phyloP scores from a whole-genome alignment of 2,888 invertebrate species.

The Eilema sororculum region DNA sequence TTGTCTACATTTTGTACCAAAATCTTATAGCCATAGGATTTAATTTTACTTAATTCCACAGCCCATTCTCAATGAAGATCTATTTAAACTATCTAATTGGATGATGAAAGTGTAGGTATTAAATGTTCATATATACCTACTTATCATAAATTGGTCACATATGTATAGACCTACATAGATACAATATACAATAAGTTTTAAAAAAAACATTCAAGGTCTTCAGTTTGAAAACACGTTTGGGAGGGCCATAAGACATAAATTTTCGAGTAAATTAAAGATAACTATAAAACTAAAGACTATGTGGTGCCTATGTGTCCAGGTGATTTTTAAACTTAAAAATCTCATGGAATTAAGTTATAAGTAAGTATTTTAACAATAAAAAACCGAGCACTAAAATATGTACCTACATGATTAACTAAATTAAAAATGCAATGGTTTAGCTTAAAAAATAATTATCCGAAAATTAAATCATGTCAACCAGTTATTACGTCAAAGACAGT shows the following conservation, averaged over 20 bases:
- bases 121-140: neutral
- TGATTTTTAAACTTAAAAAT: neutral
- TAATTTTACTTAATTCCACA: neutral
- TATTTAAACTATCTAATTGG: conserved; percentile 10
- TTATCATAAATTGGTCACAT: neutral
- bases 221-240: conserved; percentile 29
- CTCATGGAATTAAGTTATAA: neutral
- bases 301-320: neutral
- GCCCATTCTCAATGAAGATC: conserved; percentile 5
- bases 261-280: neutral
- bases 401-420: neutral
- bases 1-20: neutral
- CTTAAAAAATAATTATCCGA: neutral
- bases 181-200: conserved; percentile 13
- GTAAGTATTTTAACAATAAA: no score
- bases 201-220: conserved; percentile 38
- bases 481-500: neutral
- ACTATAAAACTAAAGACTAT: neutral
- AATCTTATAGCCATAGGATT: neutral
- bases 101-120: conserved; percentile 10
- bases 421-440: no score
- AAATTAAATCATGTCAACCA: neutral
- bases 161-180: neutral
- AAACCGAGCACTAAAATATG: no score
- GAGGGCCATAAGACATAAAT: conserved; percentile 18